phyloP scores from a whole-genome alignment of 2,888 invertebrate genomes.

The Acleris sparsana region DNA sequence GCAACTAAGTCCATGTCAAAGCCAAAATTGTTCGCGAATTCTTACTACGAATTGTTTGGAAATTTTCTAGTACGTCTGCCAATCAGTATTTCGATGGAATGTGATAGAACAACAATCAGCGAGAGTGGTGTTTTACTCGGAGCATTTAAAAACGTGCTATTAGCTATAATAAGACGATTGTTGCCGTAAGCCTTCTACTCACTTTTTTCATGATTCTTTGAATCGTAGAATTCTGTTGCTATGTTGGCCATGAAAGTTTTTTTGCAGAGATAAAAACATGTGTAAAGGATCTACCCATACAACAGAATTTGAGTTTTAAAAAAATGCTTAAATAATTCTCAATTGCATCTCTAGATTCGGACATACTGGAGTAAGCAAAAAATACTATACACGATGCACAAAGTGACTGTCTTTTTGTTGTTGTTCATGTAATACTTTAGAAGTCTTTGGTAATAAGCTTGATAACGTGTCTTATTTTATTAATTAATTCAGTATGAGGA shows the following conservation, averaged over 20 bases:
- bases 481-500: too few species aligned
- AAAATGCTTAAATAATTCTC: too few species aligned
- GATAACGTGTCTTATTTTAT: too few species aligned
- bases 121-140: slow-evolving; percentile 13
- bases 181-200: slow-evolving; percentile 1
- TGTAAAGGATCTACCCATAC: too few species aligned
- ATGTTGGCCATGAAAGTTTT: not conserved
- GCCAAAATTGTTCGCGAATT: not conserved
- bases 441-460: too few species aligned
- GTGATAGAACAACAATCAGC: slow-evolving; percentile 15
- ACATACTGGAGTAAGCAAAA: too few species aligned
- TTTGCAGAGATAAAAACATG: too few species aligned
- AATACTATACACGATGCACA: too few species aligned
- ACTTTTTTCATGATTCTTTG: not conserved
- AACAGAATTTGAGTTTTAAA: too few species aligned
- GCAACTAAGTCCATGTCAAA: not conserved
- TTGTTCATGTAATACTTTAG: too few species aligned
- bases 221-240: not conserved
- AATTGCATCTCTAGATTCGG: too few species aligned
- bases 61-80: slow-evolving; percentile 13
- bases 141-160: slow-evolving; percentile 13
- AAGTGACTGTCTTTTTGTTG: not conserved
- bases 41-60: slow-evolving; percentile 16
- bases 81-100: slow-evolving; percentile 7
- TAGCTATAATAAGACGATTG: slow-evolving; percentile 8